Evolutionary conservation across 1,140 invertebrate genomes (phyloP).

Genomic region (Alviniconcha marisindica): DNA sequence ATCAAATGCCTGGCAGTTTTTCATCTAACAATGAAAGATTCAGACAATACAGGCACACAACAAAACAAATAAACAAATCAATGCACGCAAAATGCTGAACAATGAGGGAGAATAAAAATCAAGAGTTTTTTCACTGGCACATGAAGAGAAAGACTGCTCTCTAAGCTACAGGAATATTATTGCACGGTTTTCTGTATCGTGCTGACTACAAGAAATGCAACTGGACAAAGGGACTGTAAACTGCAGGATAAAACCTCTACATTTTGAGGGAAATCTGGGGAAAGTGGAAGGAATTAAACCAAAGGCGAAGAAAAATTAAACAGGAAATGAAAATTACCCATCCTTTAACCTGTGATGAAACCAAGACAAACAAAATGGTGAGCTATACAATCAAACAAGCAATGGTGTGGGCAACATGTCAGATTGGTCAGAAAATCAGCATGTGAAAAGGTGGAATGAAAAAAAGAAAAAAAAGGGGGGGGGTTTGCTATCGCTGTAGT

Average conservation of each 20-base stretch:
- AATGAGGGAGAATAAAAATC: background rate
- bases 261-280: background rate
- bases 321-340: slow-evolving; percentile 25
- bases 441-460: background rate
- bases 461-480: too few relatives aligned
- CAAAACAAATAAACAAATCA: too few relatives aligned
- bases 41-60: too few relatives aligned
- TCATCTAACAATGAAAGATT: too few relatives aligned
- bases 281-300: background rate
- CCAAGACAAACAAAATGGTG: slow-evolving; percentile 25
- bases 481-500: too few relatives aligned
- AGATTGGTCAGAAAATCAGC: too few relatives aligned
- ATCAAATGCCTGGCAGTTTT: too few relatives aligned
- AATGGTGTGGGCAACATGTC: too few relatives aligned
- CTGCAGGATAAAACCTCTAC: background rate
- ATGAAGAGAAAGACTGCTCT: slow-evolving; percentile 7
- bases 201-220: background rate
- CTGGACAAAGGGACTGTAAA: background rate
- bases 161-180: too few relatives aligned
- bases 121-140: too few relatives aligned
- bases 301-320: background rate
- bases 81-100: background rate
- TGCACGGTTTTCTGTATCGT: too few relatives aligned
- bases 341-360: slow-evolving; percentile 32
- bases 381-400: too few relatives aligned